Base-by-base conservation (phyloP, 2,797 vertebrate species). In the Pagetopsis macropterus region DNA sequence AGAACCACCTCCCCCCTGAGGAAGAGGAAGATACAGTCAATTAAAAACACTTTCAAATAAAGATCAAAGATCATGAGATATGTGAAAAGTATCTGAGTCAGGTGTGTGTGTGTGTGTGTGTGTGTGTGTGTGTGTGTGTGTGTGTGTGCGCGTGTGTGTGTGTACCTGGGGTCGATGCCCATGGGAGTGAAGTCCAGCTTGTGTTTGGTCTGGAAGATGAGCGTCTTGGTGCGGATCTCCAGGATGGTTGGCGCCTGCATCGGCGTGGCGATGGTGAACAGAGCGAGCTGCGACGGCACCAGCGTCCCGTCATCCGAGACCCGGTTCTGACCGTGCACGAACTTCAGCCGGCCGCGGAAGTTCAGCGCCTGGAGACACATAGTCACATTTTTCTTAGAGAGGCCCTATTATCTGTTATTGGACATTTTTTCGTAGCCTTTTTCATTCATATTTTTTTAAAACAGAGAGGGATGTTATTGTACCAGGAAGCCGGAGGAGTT, bases 401-500 rank as follows among this genome's bases (percentile, higher is more conserved):
- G 27, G 27, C 27, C 27, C 27, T 27, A 27, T 27, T 27, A 27
- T 27, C 4, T 27, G 27, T 27, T 27, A 27, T 27, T 27, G 27
- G 27, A 27, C 4, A 27, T 27, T 27, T 27, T 27, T 27, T 27
- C 27, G 1, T 27, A 27, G 27, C 27, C 27, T 27, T 27, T 5
- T 27, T 27, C 27, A 11, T 62, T 45, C 10, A 19, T 41, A 17
- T 41, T 41, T 19, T 19, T 21, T 43, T 27, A 27, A 27, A 27
- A 27, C 27, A 5, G 27, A 27, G 27, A 27, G 27, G 27, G 27
- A 27, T 27, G 27, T 27, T 27, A 1, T 31, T 21, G 52, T 92
- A 97, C 96, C 95, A 96, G 91, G 87, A 97, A 97, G 54, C 96
- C 96, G 0, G 94, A 96, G 17, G 95, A 96, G 86, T 96, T 96